Evolutionary conservation across 1,140 invertebrate species (phyloP), one percentile per base, ranked within the genome.

Genomic region (Drosophila cardini): DNA sequence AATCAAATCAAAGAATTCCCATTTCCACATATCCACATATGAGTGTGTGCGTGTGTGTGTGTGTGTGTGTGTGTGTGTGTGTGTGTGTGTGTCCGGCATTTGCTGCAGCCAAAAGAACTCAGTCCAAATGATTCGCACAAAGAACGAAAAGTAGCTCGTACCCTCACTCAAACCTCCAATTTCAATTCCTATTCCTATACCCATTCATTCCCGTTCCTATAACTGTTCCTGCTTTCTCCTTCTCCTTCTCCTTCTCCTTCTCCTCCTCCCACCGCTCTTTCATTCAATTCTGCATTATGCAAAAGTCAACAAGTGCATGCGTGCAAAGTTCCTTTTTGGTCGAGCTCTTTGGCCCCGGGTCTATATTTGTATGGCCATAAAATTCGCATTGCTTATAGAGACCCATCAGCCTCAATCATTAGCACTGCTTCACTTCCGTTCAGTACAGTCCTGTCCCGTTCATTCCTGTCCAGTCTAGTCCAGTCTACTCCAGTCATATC

Each of bases 1-100:
- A 87, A 89, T 78, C 85, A 89, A 87, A 87, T 81, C 84, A 87
- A 87, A 87, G 84, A 87, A 87, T 84, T 90, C 77, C 69, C 84
- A 89, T 86, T 87, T 76, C 76, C 83, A 74, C 73, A 69, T 21
- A 38, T 48, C 10, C 52, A 16, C 40, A 46, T 36, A 15, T n/a
- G 21, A 4, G 21, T 26, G 21, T 26, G 21, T 26, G 21, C 4
- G 21, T 26, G 21, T 26, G 21, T 26, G 21, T 26, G 21, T 21
- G 21, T 21, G 4, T 21, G 21, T 4, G 21, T 26, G 83, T 87
- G 82, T 76, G 10, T 38, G 3, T 11, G 71, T 42, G 46, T 61
- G 9, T 68, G 42, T 10, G 30, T 48, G 62, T 48, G 43, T 46
- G 46, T 18, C 21, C 43, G 3, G 10, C 15, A 18, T 43, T 26